Percentiles rank a stretch among this genome's conserved stretches.
These are phyloP conservation scores for Coremacera marginata DNA, from an alignment of 2,888 invertebrate species.

Conservation along the genomic window DNA sequence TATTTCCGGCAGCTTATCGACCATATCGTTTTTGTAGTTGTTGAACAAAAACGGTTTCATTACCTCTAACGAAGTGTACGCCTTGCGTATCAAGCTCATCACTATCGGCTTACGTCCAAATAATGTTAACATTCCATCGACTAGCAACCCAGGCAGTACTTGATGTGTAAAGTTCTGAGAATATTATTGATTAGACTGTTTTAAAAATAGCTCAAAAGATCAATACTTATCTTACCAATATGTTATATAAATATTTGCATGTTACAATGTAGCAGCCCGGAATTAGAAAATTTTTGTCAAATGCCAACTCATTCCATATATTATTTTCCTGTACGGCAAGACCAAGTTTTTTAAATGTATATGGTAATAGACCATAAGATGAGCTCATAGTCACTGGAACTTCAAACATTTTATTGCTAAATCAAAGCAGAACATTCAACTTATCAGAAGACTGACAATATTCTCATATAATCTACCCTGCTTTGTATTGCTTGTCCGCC, in stretches of 20 bases:
- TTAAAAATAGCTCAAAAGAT: background rate
- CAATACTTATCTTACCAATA: constrained; percentile 36
- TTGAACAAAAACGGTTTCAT: constrained; percentile 59
- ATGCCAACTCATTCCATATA: constrained; percentile 40
- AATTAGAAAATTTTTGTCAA: constrained; percentile 44
- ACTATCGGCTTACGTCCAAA: constrained; percentile 53
- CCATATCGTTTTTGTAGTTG: constrained; percentile 54
- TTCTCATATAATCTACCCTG: too few relatives aligned
- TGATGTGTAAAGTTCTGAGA: constrained; percentile 54
- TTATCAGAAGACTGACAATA: too few relatives aligned
- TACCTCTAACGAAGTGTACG: constrained; percentile 51
- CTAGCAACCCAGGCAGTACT: constrained; percentile 54
- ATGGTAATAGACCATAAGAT: too few relatives aligned
- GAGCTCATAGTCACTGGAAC: too few relatives aligned
- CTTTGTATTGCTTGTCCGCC: too few relatives aligned
- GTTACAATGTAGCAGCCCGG: constrained; percentile 34
- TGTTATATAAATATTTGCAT: constrained; percentile 40
- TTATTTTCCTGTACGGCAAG: background rate
- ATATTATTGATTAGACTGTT: background rate
- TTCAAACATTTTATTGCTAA: too few relatives aligned
- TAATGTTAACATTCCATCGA: constrained; percentile 51
- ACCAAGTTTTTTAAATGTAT: too few relatives aligned
- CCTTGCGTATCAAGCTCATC: constrained; percentile 54
- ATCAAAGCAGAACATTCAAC: too few relatives aligned
- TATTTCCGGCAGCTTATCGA: constrained; percentile 46